phyloP scores from a whole-genome alignment of 64 coral and sea anemone species.

The Acropora yongei region DNA sequence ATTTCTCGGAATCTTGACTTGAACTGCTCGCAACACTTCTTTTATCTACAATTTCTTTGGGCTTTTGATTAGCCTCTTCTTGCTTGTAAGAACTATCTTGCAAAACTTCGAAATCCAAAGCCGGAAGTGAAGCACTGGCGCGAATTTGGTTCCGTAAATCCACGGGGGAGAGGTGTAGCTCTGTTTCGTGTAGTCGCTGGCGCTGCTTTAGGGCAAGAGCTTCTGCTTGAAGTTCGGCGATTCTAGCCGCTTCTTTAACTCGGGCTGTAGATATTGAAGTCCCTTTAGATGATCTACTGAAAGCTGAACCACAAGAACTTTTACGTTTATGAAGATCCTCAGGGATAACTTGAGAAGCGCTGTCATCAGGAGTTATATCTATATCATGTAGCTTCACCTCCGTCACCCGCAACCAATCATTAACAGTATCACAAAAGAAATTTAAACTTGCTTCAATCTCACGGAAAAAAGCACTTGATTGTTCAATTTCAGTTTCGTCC shows the following conservation, averaged over 20 bases:
- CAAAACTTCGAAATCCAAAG: no score
- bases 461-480: neutral
- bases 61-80: no score
- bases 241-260: neutral
- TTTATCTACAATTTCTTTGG: no score
- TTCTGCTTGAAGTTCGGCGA: conserved; percentile 22
- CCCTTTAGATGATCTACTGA: neutral
- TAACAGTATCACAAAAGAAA: conserved; percentile 16
- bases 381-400: neutral
- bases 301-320: neutral
- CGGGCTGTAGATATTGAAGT: neutral
- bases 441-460: neutral
- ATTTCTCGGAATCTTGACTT: no score
- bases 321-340: neutral
- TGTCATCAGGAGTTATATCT: neutral
- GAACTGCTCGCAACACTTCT: no score
- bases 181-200: neutral
- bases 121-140: no score
- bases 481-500: neutral
- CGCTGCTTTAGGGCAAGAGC: conserved; percentile 11
- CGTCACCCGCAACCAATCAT: neutral
- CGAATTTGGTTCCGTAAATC: no score
- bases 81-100: no score
- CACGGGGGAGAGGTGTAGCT: no score
- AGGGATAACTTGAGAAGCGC: neutral